Evolutionary conservation across 2,888 invertebrate genomes (phyloP).

Genomic region (Erebia ligea): DNA sequence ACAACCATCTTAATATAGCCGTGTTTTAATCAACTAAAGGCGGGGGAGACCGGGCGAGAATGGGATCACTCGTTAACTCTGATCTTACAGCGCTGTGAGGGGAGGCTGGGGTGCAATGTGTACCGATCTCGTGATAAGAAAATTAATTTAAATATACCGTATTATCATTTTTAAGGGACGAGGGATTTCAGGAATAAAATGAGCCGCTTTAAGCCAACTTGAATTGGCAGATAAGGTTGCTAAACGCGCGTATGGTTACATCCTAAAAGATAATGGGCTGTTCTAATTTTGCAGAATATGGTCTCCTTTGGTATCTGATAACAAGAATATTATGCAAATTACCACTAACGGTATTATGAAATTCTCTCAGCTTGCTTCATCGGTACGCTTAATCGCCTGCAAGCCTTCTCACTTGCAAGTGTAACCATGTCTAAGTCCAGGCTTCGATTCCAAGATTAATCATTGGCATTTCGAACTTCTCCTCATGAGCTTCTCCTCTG

Average conservation of each 20-base stretch:
- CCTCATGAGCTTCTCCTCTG: too few relatives aligned
- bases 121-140: constrained; percentile 43
- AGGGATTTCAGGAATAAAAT: constrained; percentile 14
- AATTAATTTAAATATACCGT: constrained; percentile 43
- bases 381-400: neutral
- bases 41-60: constrained; percentile 29
- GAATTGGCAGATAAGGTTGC: constrained; percentile 17
- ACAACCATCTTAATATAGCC: constrained; percentile 43
- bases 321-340: constrained; percentile 17
- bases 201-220: constrained; percentile 10
- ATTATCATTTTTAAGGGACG: constrained; percentile 40
- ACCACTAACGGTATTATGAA: neutral
- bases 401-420: neutral
- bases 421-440: too few relatives aligned
- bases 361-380: neutral
- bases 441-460: too few relatives aligned
- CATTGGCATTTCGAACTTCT: too few relatives aligned
- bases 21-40: constrained; percentile 44
- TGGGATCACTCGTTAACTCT: constrained; percentile 38
- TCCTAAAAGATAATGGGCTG: constrained; percentile 31
- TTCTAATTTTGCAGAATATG: constrained; percentile 21
- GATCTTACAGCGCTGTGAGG: constrained; percentile 33
- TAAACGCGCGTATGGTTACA: constrained; percentile 28
- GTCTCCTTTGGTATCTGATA: constrained; percentile 2
- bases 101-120: constrained; percentile 36